Evolutionary conservation across 1,140 invertebrate genomes (phyloP).

Genomic region (Teleopsis dalmanni): DNA sequence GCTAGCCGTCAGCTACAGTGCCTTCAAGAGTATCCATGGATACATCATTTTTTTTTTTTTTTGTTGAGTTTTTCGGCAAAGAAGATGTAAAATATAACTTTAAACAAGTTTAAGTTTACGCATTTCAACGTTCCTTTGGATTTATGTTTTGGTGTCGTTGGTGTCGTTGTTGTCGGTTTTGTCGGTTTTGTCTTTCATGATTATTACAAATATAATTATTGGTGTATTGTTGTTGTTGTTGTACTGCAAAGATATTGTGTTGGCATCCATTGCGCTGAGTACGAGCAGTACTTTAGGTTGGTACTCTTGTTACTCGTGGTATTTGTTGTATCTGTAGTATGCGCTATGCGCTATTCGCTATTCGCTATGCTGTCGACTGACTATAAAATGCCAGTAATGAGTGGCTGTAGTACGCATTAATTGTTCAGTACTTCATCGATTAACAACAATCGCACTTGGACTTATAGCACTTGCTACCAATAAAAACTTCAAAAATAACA

Average conservation of each 20-base stretch:
- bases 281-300: slow-evolving; percentile 4
- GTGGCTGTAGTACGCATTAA: slow-evolving; percentile 4
- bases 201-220: not conserved
- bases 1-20: too few relatives aligned
- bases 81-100: too few relatives aligned
- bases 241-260: not conserved
- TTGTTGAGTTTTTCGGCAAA: too few relatives aligned
- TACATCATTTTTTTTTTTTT: too few relatives aligned
- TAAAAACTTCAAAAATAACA: not conserved
- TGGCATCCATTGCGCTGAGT: slow-evolving; percentile 8
- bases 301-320: not conserved
- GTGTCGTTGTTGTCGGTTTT: too few relatives aligned
- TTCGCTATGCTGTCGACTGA: too few relatives aligned
- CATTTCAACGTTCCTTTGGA: too few relatives aligned
- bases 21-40: too few relatives aligned
- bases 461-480: not conserved
- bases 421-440: slow-evolving; percentile 6
- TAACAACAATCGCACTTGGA: not conserved
- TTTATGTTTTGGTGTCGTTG: too few relatives aligned
- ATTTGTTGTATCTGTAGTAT: not conserved
- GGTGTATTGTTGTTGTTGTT: not conserved
- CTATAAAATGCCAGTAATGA: slow-evolving; percentile 9
- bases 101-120: too few relatives aligned
- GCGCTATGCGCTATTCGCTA: not conserved
- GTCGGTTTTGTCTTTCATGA: not conserved